Percentiles rank a stretch among this genome's conserved stretches.
phyloP scores from a whole-genome alignment of 2,113 vertebrate genomes.

The Ia io region DNA sequence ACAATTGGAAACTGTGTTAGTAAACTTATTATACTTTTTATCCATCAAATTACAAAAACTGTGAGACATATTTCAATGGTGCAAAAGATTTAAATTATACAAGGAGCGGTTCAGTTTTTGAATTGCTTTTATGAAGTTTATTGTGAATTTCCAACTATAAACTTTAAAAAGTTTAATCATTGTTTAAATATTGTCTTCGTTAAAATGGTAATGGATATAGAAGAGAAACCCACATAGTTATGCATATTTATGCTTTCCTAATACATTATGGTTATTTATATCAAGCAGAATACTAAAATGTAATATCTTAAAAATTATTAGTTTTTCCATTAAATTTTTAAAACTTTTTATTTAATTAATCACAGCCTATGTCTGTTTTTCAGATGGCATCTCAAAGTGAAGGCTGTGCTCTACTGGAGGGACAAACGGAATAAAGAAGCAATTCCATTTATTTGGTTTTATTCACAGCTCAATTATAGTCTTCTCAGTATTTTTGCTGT shows the following conservation, averaged over 20 bases:
- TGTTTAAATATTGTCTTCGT: neutral
- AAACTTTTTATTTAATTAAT: neutral
- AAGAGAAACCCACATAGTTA: neutral
- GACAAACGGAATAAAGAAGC: neutral
- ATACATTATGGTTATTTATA: neutral
- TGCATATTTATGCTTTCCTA: neutral
- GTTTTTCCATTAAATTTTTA: neutral
- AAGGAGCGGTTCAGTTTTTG: neutral
- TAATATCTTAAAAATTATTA: neutral
- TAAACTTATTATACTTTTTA: neutral
- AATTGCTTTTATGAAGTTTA: neutral
- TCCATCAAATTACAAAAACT: neutral
- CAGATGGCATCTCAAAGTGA: neutral
- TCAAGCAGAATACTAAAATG: neutral
- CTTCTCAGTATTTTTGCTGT: neutral
- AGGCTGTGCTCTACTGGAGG: neutral
- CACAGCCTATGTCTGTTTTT: neutral
- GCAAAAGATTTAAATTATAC: neutral
- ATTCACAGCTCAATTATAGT: neutral
- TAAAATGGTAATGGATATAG: neutral
- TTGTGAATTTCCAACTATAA: neutral
- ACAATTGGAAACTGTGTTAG: neutral
- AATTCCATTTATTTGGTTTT: neutral
- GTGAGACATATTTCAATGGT: neutral
- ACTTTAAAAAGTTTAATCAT: neutral